These are phyloP conservation scores for Zaprionus nigranus DNA, from an alignment of 1,140 invertebrate species.

Conservation along the genomic window DNA sequence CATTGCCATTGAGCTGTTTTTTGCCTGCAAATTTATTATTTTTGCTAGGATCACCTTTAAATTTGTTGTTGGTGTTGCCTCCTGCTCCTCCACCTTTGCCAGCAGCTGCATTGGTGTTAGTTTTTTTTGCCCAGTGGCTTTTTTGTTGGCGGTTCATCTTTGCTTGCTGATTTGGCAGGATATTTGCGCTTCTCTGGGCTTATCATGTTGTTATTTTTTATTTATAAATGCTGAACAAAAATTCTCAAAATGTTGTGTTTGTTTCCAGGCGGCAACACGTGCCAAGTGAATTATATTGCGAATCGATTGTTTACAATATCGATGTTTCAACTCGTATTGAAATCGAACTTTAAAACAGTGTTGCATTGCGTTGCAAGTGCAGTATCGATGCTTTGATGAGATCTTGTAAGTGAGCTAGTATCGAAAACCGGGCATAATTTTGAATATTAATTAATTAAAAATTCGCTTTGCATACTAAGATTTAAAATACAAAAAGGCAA, in stretches of 20 bases:
- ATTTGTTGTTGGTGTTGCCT: constrained; percentile 18
- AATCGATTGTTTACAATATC: not conserved
- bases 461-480: no score
- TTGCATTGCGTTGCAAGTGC: not conserved
- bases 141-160: not conserved
- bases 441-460: no score
- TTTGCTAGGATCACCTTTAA: constrained; percentile 1
- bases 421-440: no score
- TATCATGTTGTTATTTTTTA: not conserved
- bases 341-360: not conserved
- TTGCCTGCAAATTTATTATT: constrained; percentile 23
- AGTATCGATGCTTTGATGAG: not conserved
- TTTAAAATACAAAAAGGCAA: no score
- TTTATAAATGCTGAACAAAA: not conserved
- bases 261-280: constrained; percentile 39
- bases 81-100: not conserved
- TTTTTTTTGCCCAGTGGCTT: not conserved
- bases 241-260: constrained; percentile 13
- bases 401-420: no score
- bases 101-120: not conserved
- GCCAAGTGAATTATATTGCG: constrained; percentile 19
- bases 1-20: constrained; percentile 34
- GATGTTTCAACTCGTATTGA: not conserved
- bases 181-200: constrained; percentile 4
- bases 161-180: not conserved